Evolutionary conservation across 2,797 vertebrate genomes (phyloP).

Genomic region (Bovichtus diacanthus): DNA sequence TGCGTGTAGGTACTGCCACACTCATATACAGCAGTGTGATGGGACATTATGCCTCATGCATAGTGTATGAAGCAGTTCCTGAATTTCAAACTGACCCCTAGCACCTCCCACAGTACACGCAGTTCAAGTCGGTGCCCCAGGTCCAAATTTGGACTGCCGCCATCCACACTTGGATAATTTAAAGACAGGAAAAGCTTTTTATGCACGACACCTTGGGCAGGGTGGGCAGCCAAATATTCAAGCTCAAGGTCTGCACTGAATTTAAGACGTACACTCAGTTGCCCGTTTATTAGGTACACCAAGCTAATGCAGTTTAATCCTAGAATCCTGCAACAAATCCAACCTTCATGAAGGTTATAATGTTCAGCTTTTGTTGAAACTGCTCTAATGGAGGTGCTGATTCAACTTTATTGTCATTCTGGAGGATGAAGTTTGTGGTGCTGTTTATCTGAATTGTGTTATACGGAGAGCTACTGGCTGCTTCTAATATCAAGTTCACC

Average conservation of each 20-base stretch:
- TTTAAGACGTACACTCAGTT: conserved; percentile 29
- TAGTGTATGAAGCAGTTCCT: conserved; percentile 67
- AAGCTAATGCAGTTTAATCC: conserved; percentile 21
- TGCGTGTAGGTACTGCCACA: conserved; percentile 36
- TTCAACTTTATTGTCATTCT: conserved; percentile 20
- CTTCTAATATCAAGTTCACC: neutral
- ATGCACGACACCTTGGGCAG: conserved; percentile 53
- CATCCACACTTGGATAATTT: conserved; percentile 72
- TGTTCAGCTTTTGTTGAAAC: conserved; percentile 11
- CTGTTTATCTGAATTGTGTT: neutral
- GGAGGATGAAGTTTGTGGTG: neutral
- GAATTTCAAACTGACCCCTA: conserved; percentile 72
- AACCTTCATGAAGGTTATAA: neutral
- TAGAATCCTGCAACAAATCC: conserved; percentile 4
- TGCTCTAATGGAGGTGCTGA: conserved; percentile 5
- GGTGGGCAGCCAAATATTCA: conserved; percentile 61
- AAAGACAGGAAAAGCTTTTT: conserved; percentile 68
- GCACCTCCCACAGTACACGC: conserved; percentile 58
- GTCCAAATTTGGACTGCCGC: conserved; percentile 64
- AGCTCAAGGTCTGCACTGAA: conserved; percentile 53
- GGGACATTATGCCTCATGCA: conserved; percentile 70
- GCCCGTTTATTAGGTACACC: conserved; percentile 39
- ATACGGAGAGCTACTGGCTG: neutral
- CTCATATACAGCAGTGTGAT: conserved; percentile 38
- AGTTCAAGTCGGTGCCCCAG: conserved; percentile 58